A percentile compares a stretch with the other conserved stretches of the same genome.
Conservation (phyloP, 2,113 vertebrate genomes). For the Sapayoa aenigma region DNA sequence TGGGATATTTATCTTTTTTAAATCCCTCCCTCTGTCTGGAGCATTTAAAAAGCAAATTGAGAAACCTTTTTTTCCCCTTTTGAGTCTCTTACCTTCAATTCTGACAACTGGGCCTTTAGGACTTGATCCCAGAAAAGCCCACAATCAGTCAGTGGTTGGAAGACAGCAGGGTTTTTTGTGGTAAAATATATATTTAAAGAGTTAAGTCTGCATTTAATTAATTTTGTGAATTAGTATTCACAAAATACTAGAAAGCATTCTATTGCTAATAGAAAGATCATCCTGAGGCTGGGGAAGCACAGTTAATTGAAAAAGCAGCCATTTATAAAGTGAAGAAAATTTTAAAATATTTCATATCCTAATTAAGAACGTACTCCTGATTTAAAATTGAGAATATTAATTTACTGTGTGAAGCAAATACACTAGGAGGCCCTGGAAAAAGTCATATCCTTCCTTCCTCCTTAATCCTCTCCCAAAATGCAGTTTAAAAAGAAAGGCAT, state of each 20-base stretch:
- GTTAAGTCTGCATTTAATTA: constrained; percentile 41
- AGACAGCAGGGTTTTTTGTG: neutral
- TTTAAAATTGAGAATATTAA: constrained; percentile 48
- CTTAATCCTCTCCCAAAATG: neutral
- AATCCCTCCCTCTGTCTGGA: neutral
- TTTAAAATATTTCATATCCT: constrained; percentile 37
- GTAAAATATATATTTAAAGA: neutral
- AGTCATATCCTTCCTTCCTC: constrained; percentile 8
- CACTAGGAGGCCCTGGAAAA: neutral
- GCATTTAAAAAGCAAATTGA: neutral
- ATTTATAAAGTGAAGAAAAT: constrained; percentile 46
- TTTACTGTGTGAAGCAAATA: neutral
- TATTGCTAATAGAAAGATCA: constrained; percentile 62
- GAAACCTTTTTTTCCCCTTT: neutral
- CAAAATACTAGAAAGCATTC: constrained; percentile 45
- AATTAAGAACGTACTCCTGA: constrained; percentile 31
- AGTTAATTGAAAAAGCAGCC: constrained; percentile 51
- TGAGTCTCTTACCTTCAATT: neutral
- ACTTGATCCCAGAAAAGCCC: neutral
- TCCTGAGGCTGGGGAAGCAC: constrained; percentile 41
- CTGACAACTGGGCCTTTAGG: neutral
- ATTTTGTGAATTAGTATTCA: constrained; percentile 49
- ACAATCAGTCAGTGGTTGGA: neutral
- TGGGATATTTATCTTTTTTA: neutral
- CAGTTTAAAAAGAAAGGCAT: neutral